Evolutionary conservation across 2,888 invertebrate species (phyloP).

Genomic region (Willowsia nigromaculata): DNA sequence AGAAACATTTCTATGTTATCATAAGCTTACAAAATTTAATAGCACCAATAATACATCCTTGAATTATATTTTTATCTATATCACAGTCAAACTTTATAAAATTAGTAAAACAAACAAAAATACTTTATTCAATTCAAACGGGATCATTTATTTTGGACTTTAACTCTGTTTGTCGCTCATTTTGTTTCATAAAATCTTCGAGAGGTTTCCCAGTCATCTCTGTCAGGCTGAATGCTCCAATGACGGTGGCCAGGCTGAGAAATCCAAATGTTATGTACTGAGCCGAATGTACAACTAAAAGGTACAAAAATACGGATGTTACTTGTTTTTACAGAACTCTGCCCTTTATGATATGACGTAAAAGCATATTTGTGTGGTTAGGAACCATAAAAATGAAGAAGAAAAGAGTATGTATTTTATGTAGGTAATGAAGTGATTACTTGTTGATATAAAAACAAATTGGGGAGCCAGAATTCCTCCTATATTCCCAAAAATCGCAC

Average conservation of each 20-base stretch:
- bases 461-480: slow-evolving; percentile 76
- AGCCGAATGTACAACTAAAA: slow-evolving; percentile 67
- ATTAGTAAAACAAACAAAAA: too few relatives aligned
- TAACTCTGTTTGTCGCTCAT: not conserved
- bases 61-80: not conserved
- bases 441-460: slow-evolving; percentile 71
- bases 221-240: slow-evolving; percentile 55
- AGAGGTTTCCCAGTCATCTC: slow-evolving; percentile 72
- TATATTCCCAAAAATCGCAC: slow-evolving; percentile 72
- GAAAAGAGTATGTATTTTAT: not conserved
- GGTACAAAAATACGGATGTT: not conserved
- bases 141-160: not conserved
- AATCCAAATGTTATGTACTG: slow-evolving; percentile 70
- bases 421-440: slow-evolving; percentile 47
- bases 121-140: too few relatives aligned
- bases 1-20: not conserved
- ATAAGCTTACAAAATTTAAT: too few relatives aligned
- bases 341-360: too few relatives aligned
- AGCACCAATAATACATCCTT: too few relatives aligned
- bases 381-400: too few relatives aligned
- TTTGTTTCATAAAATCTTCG: slow-evolving; percentile 56
- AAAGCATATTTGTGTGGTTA: too few relatives aligned
- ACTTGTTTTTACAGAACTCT: too few relatives aligned
- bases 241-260: slow-evolving; percentile 45
- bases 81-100: not conserved